Evolutionary conservation across 2,113 vertebrate genomes (phyloP), one percentile per base, ranked within the genome.

Genomic region (Epinephelus lanceolatus): DNA sequence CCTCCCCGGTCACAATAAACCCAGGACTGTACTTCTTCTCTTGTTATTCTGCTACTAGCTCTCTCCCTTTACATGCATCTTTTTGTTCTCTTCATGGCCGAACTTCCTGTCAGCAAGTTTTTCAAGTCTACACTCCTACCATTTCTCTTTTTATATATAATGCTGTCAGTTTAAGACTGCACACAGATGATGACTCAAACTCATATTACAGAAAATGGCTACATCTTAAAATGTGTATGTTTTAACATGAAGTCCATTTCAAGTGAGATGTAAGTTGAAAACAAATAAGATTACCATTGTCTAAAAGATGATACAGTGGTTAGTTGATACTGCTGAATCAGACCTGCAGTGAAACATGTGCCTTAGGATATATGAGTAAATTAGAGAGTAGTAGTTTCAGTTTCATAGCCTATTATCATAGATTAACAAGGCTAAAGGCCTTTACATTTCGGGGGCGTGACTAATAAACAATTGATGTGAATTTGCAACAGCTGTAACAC

Each of bases 1-100:
- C 37, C 67, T 13, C 71, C 65, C 85, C 68, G 71, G 66, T 81
- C 81, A 86, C 60, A 78, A 49, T 67, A 74, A 76, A 85, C 63
- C 51, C 10, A 21, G 30, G 17, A 37, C 63, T 63, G 53, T 11
- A 49, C 42, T 33, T 57, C 15, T 30, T 53, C 57, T 63, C 59
- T 40, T 69, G 12, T 47, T 71, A 56, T 40, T 61, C 30, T 30
- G 21, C 65, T 53, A 47, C 67, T 19, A 1, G 6, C 11, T 0
- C 70, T 78, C 30, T 27, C 21, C 18, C 25, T 67, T n/a, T 42
- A 61, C 53, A 23, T 30, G n/a, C 6, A 70, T 71, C 55, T 14
- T 45, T 23, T 19, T 45, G 11, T 42, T 57, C 15, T 33, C 37
- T n/a, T 61, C 17, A 37, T 37, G 67, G 74, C 49, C 55, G 40